These are phyloP conservation scores for Alethe diademata DNA, from an alignment of 2,113 vertebrate species.

Conservation along the genomic window DNA sequence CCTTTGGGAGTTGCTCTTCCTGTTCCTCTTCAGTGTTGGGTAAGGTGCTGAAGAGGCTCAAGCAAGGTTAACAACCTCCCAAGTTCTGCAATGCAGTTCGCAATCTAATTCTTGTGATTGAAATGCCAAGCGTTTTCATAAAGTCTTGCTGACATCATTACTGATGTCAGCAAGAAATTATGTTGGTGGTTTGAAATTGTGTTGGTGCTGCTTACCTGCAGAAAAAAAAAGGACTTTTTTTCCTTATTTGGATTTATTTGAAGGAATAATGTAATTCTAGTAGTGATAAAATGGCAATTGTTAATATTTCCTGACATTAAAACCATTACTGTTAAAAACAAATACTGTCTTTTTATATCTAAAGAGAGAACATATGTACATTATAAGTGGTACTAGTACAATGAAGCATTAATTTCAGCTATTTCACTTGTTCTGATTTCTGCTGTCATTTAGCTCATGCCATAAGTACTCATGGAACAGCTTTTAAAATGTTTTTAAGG, in stretches of 20 bases:
- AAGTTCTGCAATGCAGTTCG: not conserved
- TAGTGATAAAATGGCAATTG: not conserved
- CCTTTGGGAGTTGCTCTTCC: not conserved
- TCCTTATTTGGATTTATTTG: not conserved
- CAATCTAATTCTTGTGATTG: not conserved
- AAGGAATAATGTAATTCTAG: not conserved
- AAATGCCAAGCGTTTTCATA: not conserved
- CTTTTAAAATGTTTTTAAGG: not conserved
- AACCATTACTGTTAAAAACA: not conserved
- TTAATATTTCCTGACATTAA: not conserved
- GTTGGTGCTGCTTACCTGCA: not conserved
- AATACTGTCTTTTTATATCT: not conserved
- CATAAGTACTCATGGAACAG: not conserved
- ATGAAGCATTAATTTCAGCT: not conserved
- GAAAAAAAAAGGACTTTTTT: not conserved
- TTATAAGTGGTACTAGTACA: not conserved
- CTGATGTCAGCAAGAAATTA: not conserved
- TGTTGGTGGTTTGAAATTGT: not conserved
- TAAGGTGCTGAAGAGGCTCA: not conserved
- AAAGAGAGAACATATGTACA: not conserved
- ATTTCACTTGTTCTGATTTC: not conserved
- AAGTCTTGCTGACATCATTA: not conserved
- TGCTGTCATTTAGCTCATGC: not conserved
- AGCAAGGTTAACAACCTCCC: not conserved
- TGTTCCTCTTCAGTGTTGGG: fast-evolving